A percentile compares a stretch with the other conserved stretches of the same genome.
Evolutionary conservation across 2,797 vertebrate genomes (phyloP).

Genomic region (Hydrolagus colliei): DNA sequence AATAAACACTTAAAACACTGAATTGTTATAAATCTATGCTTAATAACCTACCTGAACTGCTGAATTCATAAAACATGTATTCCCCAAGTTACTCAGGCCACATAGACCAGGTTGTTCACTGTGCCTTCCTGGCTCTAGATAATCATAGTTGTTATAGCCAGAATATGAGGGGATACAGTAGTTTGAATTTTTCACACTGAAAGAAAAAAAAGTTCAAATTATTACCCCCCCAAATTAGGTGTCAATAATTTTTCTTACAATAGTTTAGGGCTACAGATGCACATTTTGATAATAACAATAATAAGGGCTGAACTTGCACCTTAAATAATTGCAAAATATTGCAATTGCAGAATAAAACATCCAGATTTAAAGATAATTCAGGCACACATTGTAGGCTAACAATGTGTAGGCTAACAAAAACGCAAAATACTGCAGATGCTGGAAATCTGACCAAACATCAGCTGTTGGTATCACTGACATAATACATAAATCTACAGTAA

Average conservation of each 20-base stretch:
- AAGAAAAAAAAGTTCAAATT: slow-evolving; percentile 42
- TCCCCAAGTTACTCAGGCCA: slow-evolving; percentile 93
- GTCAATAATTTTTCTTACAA: neutral
- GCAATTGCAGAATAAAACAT: slow-evolving; percentile 6
- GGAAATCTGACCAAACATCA: neutral
- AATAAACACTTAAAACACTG: slow-evolving; percentile 1
- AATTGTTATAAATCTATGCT: neutral
- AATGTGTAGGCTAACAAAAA: no score
- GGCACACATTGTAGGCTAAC: neutral
- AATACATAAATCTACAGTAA: slow-evolving; percentile 20
- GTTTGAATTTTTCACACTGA: slow-evolving; percentile 94
- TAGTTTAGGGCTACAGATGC: no score
- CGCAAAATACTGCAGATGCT: no score
- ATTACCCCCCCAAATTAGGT: neutral
- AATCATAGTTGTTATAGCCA: slow-evolving; percentile 88
- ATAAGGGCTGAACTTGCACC: neutral
- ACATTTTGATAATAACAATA: neutral
- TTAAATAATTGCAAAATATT: slow-evolving; percentile 14
- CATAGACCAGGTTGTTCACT: slow-evolving; percentile 88
- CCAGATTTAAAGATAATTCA: slow-evolving; percentile 6
- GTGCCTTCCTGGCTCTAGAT: slow-evolving; percentile 83
- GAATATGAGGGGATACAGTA: slow-evolving; percentile 89
- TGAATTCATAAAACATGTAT: slow-evolving; percentile 98
- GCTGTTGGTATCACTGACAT: slow-evolving; percentile 15
- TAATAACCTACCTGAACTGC: slow-evolving; percentile 81